These are phyloP conservation scores for Scaptodrosophila lebanonensis DNA, from an alignment of 1,140 invertebrate species.

Conservation along the genomic window DNA sequence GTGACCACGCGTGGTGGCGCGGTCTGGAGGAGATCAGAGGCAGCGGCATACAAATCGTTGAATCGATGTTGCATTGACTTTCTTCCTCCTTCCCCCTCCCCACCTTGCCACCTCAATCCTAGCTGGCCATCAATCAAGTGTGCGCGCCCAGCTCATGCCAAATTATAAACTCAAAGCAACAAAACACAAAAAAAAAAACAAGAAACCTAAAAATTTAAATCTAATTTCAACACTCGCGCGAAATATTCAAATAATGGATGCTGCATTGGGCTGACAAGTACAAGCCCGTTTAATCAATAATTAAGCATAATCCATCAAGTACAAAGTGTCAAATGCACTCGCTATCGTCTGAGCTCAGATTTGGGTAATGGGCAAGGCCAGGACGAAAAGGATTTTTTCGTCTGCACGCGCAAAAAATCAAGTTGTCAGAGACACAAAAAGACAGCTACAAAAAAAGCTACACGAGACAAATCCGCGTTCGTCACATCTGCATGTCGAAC, in stretches of 20 bases:
- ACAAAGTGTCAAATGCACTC: slow-evolving; percentile 75
- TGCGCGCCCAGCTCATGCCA: slow-evolving; percentile 51
- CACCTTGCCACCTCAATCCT: neutral
- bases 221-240: slow-evolving; percentile 45
- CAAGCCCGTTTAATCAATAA: slow-evolving; percentile 75
- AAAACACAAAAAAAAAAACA: no score
- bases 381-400: slow-evolving; percentile 59
- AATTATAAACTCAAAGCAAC: slow-evolving; percentile 60
- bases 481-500: slow-evolving; percentile 73
- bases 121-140: slow-evolving; percentile 57
- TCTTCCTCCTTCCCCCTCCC: neutral
- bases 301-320: slow-evolving; percentile 72
- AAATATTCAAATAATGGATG: slow-evolving; percentile 69
- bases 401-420: slow-evolving; percentile 53
- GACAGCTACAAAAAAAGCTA: slow-evolving; percentile 39
- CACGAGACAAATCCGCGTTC: slow-evolving; percentile 69
- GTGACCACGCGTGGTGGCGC: slow-evolving; percentile 32
- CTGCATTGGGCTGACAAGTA: slow-evolving; percentile 61
- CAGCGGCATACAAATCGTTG: no score
- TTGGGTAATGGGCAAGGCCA: slow-evolving; percentile 21
- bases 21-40: no score
- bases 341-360: slow-evolving; percentile 31
- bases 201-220: slow-evolving; percentile 52
- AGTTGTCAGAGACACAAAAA: slow-evolving; percentile 40
- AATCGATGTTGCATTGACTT: no score